Evolutionary conservation across 2,797 vertebrate species (phyloP).

Genomic region (Tragelaphus eurycerus): DNA sequence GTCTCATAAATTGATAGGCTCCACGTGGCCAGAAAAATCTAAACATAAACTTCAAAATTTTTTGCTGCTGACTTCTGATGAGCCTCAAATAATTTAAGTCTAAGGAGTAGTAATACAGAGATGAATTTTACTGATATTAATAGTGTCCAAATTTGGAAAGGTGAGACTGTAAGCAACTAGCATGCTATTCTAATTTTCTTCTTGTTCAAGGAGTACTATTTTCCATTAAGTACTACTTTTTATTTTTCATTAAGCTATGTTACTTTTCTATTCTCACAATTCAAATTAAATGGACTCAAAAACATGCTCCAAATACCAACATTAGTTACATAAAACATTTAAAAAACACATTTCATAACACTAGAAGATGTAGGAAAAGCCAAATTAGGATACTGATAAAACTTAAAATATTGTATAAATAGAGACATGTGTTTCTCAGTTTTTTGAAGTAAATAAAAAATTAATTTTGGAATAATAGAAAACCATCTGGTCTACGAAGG

Average conservation of each 20-base stretch:
- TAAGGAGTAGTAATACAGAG: not conserved
- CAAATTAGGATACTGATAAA: not conserved
- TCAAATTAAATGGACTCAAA: not conserved
- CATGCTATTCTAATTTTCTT: not conserved
- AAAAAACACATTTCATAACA: not conserved
- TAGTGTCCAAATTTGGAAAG: not conserved
- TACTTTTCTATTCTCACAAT: not conserved
- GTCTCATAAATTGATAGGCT: not conserved
- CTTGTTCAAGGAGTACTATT: not conserved
- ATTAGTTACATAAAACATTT: not conserved
- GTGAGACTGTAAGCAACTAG: not conserved
- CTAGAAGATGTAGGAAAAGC: not conserved
- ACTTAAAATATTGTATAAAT: not conserved
- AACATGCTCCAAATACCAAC: not conserved
- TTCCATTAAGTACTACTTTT: not conserved
- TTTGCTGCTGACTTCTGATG: not conserved
- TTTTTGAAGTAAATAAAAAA: constrained; percentile 11
- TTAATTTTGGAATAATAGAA: not conserved
- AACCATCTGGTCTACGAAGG: not conserved
- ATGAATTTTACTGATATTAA: not conserved
- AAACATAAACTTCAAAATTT: not conserved
- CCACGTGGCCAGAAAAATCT: not conserved
- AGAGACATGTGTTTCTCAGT: not conserved
- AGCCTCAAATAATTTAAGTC: not conserved
- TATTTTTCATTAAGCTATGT: not conserved